These are phyloP conservation scores for Diachasma alloeum DNA, from an alignment of 1,140 invertebrate species.

Conservation along the genomic window DNA sequence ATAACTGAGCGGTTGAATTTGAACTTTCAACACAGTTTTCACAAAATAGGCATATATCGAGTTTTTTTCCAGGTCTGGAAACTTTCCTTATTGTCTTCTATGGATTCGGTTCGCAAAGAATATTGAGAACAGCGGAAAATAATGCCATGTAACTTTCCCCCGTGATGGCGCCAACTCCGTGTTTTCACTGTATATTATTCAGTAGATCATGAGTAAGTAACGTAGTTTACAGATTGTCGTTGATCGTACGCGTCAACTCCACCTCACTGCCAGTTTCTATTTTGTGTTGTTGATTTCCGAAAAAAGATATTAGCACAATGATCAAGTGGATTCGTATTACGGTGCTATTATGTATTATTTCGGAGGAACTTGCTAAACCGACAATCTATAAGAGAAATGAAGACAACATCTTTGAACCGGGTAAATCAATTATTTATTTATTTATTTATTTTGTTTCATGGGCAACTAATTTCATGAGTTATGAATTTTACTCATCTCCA, in stretches of 20 bases:
- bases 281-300: not conserved
- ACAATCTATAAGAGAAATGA: conserved; percentile 56
- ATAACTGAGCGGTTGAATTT: not conserved
- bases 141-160: not conserved
- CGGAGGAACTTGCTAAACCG: conserved; percentile 45
- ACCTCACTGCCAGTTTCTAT: not conserved
- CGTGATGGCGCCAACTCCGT: not conserved
- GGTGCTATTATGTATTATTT: conserved; percentile 37
- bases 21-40: too few species aligned
- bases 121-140: too few species aligned
- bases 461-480: too few species aligned
- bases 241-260: not conserved
- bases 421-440: conserved; percentile 40
- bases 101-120: not conserved
- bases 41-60: too few species aligned
- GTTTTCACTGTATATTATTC: not conserved
- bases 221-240: not conserved
- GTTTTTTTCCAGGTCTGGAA: not conserved
- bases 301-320: conserved; percentile 3
- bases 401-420: conserved; percentile 56
- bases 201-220: not conserved
- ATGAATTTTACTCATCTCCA: not conserved
- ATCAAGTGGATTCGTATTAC: conserved; percentile 35
- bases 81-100: not conserved
- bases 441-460: conserved; percentile 24